phyloP scores from a whole-genome alignment of 2,113 vertebrate species.

The Silurus glanis region DNA sequence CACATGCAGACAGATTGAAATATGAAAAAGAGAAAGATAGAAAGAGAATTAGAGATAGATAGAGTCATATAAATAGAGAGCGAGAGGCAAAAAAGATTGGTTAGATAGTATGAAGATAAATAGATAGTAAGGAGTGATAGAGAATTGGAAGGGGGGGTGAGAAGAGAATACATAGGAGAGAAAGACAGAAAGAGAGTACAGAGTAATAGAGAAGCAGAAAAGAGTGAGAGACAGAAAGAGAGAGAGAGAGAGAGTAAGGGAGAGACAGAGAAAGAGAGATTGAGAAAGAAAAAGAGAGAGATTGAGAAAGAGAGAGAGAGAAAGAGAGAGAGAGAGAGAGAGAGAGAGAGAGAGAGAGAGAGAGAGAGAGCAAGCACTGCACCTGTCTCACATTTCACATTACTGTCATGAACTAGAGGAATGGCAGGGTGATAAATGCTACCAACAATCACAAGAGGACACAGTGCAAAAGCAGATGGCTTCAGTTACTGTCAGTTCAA shows the following conservation, averaged over 20 bases:
- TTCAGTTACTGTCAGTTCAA: conserved; percentile 40
- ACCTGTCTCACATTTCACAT: conserved; percentile 54
- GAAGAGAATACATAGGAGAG: too few species aligned
- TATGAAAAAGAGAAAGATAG: background rate
- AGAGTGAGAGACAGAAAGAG: background rate
- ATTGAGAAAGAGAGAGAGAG: background rate
- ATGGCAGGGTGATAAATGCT: conserved; percentile 41
- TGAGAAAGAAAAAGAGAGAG: background rate
- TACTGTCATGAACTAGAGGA: conserved; percentile 48
- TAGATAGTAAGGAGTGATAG: background rate
- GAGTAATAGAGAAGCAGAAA: background rate
- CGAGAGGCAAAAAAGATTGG: background rate
- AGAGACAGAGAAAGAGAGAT: background rate
- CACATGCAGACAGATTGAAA: conserved; percentile 44
- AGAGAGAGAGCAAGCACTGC: conserved; percentile 45
- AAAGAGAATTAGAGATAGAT: conserved; percentile 11
- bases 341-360: background rate
- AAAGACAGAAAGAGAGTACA: conserved; percentile 17
- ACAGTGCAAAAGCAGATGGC: conserved; percentile 50
- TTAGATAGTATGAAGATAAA: conserved; percentile 27
- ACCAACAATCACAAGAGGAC: conserved; percentile 43
- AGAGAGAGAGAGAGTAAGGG: background rate
- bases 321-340: background rate
- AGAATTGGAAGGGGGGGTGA: too few species aligned
- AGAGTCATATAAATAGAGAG: conserved; percentile 17